A percentile compares a stretch with the other conserved stretches of the same genome.
Evolutionary conservation across 1,140 invertebrate species (phyloP).

Genomic region (roundworm (Caenorhabditis elegans)): DNA sequence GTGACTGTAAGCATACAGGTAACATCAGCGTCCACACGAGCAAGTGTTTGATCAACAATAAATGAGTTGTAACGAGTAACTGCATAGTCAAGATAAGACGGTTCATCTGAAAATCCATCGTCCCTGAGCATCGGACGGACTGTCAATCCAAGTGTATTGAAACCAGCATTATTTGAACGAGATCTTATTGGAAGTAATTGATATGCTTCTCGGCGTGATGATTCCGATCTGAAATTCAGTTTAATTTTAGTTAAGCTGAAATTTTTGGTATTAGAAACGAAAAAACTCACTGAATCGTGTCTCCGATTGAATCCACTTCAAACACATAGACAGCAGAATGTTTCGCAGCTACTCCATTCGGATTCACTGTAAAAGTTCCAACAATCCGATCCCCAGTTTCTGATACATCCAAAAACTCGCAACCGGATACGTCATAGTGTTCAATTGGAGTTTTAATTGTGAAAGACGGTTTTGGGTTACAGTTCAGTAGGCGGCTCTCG

Average conservation of each 20-base stretch:
- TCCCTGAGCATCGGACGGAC: slow-evolving; percentile 9
- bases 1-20: slow-evolving; percentile 11
- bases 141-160: slow-evolving; percentile 1
- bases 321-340: slow-evolving; percentile 1
- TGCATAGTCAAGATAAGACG: background rate
- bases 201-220: background rate
- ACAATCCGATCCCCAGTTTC: background rate
- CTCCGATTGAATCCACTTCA: slow-evolving; percentile 13
- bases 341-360: background rate
- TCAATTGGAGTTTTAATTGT: background rate
- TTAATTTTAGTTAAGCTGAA: too few relatives aligned
- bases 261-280: too few relatives aligned
- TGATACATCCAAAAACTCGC: slow-evolving; percentile 1
- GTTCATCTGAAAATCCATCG: background rate
- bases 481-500: background rate
- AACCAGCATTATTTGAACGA: background rate
- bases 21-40: background rate
- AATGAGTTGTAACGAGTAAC: background rate
- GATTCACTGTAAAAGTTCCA: background rate
- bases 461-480: background rate
- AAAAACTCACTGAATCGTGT: background rate
- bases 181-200: background rate
- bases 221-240: background rate
- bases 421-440: background rate
- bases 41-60: background rate